Evolutionary conservation across 2,113 vertebrate genomes (phyloP), one percentile per base, ranked within the genome.

Genomic region (Tragelaphus imberbis): DNA sequence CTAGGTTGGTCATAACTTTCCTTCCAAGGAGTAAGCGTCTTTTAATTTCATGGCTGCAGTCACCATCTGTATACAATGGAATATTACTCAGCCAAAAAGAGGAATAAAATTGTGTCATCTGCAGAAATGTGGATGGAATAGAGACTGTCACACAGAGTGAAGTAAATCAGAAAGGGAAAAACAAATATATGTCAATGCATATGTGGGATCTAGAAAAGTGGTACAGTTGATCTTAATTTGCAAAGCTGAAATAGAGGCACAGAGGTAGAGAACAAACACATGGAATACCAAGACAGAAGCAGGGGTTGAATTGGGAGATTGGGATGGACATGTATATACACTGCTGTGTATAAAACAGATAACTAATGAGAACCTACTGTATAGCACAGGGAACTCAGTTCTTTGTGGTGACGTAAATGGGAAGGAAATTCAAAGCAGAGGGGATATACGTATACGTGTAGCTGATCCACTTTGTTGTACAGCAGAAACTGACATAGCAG

Each of bases 251-350:
- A 77, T 2, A 27, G 23, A 44, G 71, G 71, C 40, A 44, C 40
- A 77, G 23, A 77, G 36, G 7, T 15, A 14, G 40, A 77, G 40
- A 44, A 77, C 3, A 14, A 27, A 44, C 71, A 44, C 11, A 44
- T 7, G 2, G 40, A 7, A 25, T 8, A 77, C 40, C 36, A 44
- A 77, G 40, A 77, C 36, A 44, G 71, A 44, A 77, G 71, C 0
- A 12, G 12, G 36, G 23, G 6, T 2, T 27, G 71, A 7, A 44
- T 0, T 4, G 71, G 71, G 71, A 1, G 12, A 77, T 0, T 77
- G 71, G 71, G 40, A 27, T 14, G 40, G 19, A 6, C n/a, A 27
- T 44, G 40, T 27, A 44, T 27, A 77, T 44, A 27, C 36, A 27
- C 36, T 27, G 27, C 40, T 77, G 0, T 44, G 40, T 77, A 15